Evolutionary conservation across 1,140 invertebrate species (phyloP), one percentile per base, ranked within the genome.

Genomic region (Goniozus legneri): DNA sequence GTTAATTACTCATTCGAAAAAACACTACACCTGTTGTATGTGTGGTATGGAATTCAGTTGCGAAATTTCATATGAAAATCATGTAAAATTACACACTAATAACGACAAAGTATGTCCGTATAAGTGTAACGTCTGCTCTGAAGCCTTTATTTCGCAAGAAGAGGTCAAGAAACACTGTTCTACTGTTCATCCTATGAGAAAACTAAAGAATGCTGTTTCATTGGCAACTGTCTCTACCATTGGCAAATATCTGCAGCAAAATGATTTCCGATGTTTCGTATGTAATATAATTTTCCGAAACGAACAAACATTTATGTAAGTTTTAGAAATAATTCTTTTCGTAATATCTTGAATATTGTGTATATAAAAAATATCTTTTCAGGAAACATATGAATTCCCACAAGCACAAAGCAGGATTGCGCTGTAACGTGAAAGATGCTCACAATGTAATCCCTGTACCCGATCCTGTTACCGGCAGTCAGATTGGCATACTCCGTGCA

Each of bases 121-220:
- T 8, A 71, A 71, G 27, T 72, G 69, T 47, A 67, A 71, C 16
- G 34, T 59, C 30, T 71, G 69, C 49, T 32, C 37, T 6, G 58
- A 63, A 32, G 58, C 50, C n/a, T 71, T 69, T 27, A 52, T 65
- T 13, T 35, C 56, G 2, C 59, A 65, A 43, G 52, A 61, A 10
- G 52, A 60, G 13, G 45, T 65, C 0, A 54, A 60, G 3, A 47
- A 59, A 4, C 68, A 72, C 34, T 58, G 35, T 14, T 3, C 37
- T 31, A 40, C 46, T 8, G 54, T 50, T 8, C 58, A 58, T 30
- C 37, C 43, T 3, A 42, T 40, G 2, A 27, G 48, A 20, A 49
- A 40, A 37, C 1, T 47, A 15, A 36, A 43, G 16, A 52, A 40
- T 1, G 32, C 49, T 1, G n/a, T 46, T 36, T 2, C 43, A 20